Base-by-base conservation (phyloP, 2,113 vertebrate species). In the Maccullochella peelii region DNA sequence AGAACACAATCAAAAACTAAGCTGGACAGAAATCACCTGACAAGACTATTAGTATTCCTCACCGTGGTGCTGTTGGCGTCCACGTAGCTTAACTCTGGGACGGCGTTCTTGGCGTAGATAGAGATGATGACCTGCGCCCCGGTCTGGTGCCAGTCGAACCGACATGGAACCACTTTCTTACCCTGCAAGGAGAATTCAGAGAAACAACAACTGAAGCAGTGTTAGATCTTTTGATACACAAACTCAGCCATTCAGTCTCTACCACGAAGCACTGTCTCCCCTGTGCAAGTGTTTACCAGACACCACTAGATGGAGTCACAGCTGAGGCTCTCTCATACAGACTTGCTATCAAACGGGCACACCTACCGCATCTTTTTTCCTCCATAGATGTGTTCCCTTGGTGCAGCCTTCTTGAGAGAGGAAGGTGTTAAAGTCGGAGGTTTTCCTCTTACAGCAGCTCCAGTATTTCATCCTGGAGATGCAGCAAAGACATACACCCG, bases 81-180 rank as follows among this genome's bases (percentile, higher is more conserved):
- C 75, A 99, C 98, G 0, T 88, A 96, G 94, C 97, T 97, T 42
- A 97, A 94, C 80, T 98, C 97, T 50, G 98, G 98, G 86, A 97
- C 10, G 0, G 96, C 96, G 86, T 99, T 99, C 91, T 98, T 99
- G 85, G 98, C 97, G 84, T 99, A 99, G 61, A 99, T 95, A 21
- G 98, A 99, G 93, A 99, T 97, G 81, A 96, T 99, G 82, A 99
- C 98, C 94, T 99, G 97, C 44, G 96, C 89, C 55, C 97, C 98
- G 2, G 98, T 99, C 88, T 99, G 98, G 91, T 99, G 98, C 98
- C 98, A 99, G 88, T 99, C 98, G 67, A 98, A 98, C 81, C 98
- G 96, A 92, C 98, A 99, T 0, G 97, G 96, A 76, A 99, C 97
- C 75, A 97, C 94, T 83, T 98, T 98, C 57, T 97, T 98, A 67